Base-by-base conservation (phyloP, 2,797 vertebrate species). In the Diplodus sargus region DNA sequence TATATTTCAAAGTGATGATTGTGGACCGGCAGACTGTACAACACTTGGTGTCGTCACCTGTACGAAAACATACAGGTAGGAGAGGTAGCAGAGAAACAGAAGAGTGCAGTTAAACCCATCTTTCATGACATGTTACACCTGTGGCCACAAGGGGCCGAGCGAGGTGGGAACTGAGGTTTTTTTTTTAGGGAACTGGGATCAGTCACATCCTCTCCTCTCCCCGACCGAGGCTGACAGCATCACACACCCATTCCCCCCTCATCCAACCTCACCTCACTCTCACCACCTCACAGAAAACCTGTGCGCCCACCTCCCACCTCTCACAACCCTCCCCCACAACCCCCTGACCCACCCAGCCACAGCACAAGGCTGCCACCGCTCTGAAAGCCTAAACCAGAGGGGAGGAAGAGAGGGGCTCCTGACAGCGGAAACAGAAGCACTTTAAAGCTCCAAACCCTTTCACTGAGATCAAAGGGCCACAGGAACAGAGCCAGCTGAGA, bases 381-480 rank as follows among this genome's bases (percentile, higher is more conserved):
- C 85, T 93, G 91, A 92, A 90, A 90, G 86, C 84, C 91, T 85
- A 89, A 91, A 90, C 88, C 86, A 78, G 86, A 88, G 84, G 83
- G 87, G 85, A 82, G 87, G 80, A 76, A 84, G 79, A 89, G 89
- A 88, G 84, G 59, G 88, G 82, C 90, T 91, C 89, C 93, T 94
- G 95, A 94, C 93, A 94, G 93, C 88, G 91, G 93, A 95, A 94
- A 94, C 91, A 90, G 91, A 88, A 87, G 90, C 90, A 86, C 94
- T 95, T 95, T 95, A 94, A 95, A 94, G 91, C 92, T 91, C 89
- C 91, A 87, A 92, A 90, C 88, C 90, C 91, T 94, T 93, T 94
- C 93, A 92, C 81, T 6, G 79, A 94, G 93, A 94, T 95, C 95
- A 95, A 95, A 95, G 93, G 76, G 87, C 79, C 89, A 85, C 66